These are phyloP conservation scores for Oscheius onirici DNA, from an alignment of 2,888 invertebrate species.

Conservation along the genomic window DNA sequence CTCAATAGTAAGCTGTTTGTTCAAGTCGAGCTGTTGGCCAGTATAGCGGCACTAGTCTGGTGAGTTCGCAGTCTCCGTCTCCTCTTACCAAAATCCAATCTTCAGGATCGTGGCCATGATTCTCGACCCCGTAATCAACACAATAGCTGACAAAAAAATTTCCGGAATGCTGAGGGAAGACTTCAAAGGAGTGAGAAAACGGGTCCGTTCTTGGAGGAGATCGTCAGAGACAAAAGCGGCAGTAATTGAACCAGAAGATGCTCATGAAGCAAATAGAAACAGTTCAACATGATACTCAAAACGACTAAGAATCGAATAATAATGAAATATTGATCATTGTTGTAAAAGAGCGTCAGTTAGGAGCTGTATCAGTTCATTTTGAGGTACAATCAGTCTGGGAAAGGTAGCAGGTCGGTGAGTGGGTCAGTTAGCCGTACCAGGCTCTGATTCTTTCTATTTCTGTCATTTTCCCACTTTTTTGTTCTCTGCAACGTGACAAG, in stretches of 20 bases:
- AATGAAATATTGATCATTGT: too few relatives aligned
- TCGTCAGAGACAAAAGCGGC: conserved; percentile 5
- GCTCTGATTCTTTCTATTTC: too few relatives aligned
- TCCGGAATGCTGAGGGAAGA: conserved; percentile 31
- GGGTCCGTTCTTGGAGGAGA: conserved; percentile 15
- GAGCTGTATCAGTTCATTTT: too few relatives aligned
- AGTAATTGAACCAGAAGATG: neutral
- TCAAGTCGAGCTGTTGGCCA: conserved; percentile 63
- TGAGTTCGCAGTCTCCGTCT: conserved; percentile 22
- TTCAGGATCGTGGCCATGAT: conserved; percentile 58
- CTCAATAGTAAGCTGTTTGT: conserved; percentile 57
- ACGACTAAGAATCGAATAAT: too few relatives aligned
- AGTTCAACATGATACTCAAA: too few relatives aligned
- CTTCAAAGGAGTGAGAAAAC: neutral
- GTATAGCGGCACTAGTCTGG: conserved; percentile 64
- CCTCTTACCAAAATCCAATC: neutral
- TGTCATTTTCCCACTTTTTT: too few relatives aligned
- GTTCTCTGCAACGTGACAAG: too few relatives aligned
- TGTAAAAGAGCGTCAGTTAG: too few relatives aligned
- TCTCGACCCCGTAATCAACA: conserved; percentile 63
- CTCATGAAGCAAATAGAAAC: too few relatives aligned
- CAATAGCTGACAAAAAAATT: conserved; percentile 56
- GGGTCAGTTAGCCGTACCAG: too few relatives aligned
- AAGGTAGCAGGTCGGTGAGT: too few relatives aligned
- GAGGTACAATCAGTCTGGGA: too few relatives aligned